Evolutionary conservation across 30 jellyfish, hydroid and myxozoan genomes (phyloP).

Genomic region (Sanderia malayensis): DNA sequence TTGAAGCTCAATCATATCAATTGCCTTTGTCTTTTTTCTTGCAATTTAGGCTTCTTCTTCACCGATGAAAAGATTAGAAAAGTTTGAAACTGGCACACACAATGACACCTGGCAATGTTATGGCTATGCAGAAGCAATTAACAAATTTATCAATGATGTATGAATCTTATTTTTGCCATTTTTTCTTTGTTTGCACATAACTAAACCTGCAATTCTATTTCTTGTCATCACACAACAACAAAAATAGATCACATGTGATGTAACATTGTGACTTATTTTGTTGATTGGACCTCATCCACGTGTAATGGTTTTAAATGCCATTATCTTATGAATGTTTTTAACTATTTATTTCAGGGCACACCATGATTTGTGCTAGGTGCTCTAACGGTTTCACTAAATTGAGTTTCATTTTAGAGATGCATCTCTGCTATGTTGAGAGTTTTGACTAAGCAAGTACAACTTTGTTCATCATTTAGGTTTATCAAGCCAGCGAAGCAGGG

Average conservation of each 20-base stretch:
- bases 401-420: too few relatives aligned
- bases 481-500: conserved; percentile 57
- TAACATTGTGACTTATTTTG: background rate
- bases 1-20: background rate
- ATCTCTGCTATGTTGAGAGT: too few relatives aligned
- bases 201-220: background rate
- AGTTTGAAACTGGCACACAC: conserved; percentile 89
- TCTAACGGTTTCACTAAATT: too few relatives aligned
- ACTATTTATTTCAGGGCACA: too few relatives aligned
- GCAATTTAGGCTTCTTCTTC: conserved; percentile 54
- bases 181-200: background rate
- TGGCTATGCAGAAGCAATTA: conserved; percentile 90
- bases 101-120: conserved; percentile 98
- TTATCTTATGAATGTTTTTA: background rate
- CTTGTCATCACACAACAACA: background rate
- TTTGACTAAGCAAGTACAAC: too few relatives aligned
- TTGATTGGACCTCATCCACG: background rate
- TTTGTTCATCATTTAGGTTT: conserved; percentile 25
- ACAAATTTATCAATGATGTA: conserved; percentile 83
- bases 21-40: background rate
- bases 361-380: too few relatives aligned
- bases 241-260: background rate
- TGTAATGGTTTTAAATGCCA: background rate
- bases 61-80: conserved; percentile 73
- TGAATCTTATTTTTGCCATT: background rate